Percentiles rank a stretch among this genome's conserved stretches.
These are phyloP conservation scores for Chalcis sispes DNA, from an alignment of 2,888 invertebrate species.

Conservation along the genomic window DNA sequence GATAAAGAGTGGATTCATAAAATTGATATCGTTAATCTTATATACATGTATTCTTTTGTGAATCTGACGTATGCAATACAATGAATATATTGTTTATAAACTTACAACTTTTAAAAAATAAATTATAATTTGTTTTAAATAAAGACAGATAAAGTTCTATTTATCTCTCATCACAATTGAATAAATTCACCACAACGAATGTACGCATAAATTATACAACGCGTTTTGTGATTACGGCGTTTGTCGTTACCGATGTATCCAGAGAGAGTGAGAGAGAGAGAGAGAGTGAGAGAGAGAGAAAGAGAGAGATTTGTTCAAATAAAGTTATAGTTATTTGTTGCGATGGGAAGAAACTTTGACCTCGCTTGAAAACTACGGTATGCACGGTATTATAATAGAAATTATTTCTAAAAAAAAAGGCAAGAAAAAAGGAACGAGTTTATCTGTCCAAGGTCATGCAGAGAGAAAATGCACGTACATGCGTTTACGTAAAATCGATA, in stretches of 20 bases:
- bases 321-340: slow-evolving; percentile 1
- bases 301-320: not conserved
- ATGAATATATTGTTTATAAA: no score
- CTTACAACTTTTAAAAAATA: no score
- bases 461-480: no score
- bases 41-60: no score
- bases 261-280: no score
- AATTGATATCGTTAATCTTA: no score
- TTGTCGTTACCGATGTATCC: slow-evolving; percentile 10
- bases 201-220: slow-evolving; percentile 26
- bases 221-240: slow-evolving; percentile 6
- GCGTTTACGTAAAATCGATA: slow-evolving; percentile 15
- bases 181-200: slow-evolving; percentile 18
- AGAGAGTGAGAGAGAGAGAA: no score
- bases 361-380: not conserved
- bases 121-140: slow-evolving; percentile 31
- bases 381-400: slow-evolving; percentile 5
- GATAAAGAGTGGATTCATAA: no score
- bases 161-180: slow-evolving; percentile 34
- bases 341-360: slow-evolving; percentile 14
- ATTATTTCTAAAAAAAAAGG: not conserved
- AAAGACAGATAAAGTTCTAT: slow-evolving; percentile 4
- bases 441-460: slow-evolving; percentile 18
- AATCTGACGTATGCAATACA: no score
- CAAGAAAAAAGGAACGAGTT: not conserved